phyloP scores from a whole-genome alignment of 2,797 vertebrate species.

The Myotis planiceps region DNA sequence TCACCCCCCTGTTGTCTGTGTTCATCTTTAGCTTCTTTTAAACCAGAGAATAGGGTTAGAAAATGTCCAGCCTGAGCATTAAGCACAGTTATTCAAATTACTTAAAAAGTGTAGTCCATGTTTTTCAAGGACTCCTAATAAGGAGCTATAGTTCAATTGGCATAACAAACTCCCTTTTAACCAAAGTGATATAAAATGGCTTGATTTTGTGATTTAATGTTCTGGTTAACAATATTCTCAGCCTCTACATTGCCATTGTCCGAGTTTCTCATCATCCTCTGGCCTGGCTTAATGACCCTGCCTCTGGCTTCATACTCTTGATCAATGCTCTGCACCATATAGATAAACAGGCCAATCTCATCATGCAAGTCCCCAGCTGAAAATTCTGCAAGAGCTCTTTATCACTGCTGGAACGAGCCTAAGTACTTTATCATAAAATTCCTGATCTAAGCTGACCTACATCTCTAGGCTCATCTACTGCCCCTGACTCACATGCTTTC shows the following conservation, averaged over 20 bases:
- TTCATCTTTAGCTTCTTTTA: slow-evolving; percentile 11
- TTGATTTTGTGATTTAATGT: background rate
- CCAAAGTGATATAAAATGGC: background rate
- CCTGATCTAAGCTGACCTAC: background rate
- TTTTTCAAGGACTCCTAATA: slow-evolving; percentile 9
- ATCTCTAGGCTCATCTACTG: background rate
- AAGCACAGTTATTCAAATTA: background rate
- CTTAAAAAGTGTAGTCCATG: background rate
- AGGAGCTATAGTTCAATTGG: background rate
- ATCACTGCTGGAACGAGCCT: background rate
- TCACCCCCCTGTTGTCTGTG: too few species aligned
- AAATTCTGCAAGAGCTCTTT: slow-evolving; percentile 33
- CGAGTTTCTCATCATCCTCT: slow-evolving; percentile 23
- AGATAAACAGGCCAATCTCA: background rate
- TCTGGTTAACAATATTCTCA: slow-evolving; percentile 21
- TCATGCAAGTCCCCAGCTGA: background rate
- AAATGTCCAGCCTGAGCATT: background rate
- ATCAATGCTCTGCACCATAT: background rate
- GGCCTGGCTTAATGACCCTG: background rate
- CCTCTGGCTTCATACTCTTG: background rate
- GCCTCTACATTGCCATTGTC: background rate
- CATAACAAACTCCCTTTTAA: slow-evolving; percentile 32
- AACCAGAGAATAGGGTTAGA: slow-evolving; percentile 6
- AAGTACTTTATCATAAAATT: slow-evolving; percentile 18
- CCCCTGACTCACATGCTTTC: background rate